phyloP scores from a whole-genome alignment of 2,888 invertebrate species.

The Drosophila atripex region DNA sequence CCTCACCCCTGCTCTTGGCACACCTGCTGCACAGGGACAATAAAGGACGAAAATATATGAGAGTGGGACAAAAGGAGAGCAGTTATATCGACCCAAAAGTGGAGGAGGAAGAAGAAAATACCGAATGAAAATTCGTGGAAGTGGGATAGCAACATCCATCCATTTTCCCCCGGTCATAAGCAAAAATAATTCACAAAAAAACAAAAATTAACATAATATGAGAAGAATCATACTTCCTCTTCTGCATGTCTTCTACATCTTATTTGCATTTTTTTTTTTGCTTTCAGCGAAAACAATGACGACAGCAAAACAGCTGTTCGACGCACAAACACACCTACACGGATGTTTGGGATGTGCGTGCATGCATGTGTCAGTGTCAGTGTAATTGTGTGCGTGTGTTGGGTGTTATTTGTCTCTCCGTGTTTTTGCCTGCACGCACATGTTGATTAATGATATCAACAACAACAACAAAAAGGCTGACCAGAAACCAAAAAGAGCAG shows the following conservation, averaged over 20 bases:
- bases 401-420: constrained; percentile 5
- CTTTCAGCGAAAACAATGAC: constrained; percentile 34
- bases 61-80: constrained; percentile 22
- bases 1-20: constrained; percentile 4
- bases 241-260: neutral
- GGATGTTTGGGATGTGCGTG: constrained; percentile 11
- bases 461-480: constrained; percentile 30
- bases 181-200: constrained; percentile 40
- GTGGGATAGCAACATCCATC: constrained; percentile 37
- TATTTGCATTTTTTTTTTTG: constrained; percentile 4
- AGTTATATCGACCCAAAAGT: constrained; percentile 54
- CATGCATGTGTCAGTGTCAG: constrained; percentile 2
- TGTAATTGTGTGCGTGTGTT: too few species aligned
- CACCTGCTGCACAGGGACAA: constrained; percentile 36
- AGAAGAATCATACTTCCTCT: neutral
- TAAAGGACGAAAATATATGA: constrained; percentile 26
- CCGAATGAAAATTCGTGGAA: constrained; percentile 36
- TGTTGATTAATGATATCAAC: constrained; percentile 51
- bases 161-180: constrained; percentile 20
- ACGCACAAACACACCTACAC: constrained; percentile 2
- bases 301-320: constrained; percentile 68
- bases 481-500: constrained; percentile 12
- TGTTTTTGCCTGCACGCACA: constrained; percentile 31
- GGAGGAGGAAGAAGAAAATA: constrained; percentile 29
- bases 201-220: constrained; percentile 15